Conservation (phyloP, 2,113 vertebrate species). For the Brachyhypopomus occidentalis region DNA sequence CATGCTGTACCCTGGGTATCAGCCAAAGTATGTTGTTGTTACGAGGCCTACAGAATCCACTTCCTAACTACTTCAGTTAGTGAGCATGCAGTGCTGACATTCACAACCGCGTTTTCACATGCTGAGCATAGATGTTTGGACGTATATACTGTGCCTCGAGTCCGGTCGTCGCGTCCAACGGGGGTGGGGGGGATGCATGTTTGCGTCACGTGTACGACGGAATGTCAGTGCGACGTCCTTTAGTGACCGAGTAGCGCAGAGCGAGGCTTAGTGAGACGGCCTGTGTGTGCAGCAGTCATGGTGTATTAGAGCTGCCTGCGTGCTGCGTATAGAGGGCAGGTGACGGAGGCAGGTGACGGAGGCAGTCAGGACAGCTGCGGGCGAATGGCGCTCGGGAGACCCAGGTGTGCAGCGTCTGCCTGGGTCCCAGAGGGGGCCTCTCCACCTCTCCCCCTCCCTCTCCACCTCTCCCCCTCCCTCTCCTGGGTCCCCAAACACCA, state of each 20-base stretch:
- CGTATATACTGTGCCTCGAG: too few relatives aligned
- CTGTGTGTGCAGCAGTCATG: not conserved
- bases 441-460: constrained; percentile 50
- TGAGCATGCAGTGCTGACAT: not conserved
- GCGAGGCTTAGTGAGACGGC: not conserved
- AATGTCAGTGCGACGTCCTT: too few relatives aligned
- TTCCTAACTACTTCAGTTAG: not conserved
- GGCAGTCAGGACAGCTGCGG: constrained; percentile 67
- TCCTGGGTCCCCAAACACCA: constrained; percentile 22
- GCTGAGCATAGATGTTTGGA: not conserved
- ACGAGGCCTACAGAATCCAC: not conserved
- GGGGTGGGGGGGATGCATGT: too few relatives aligned
- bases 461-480: constrained; percentile 18
- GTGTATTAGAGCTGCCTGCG: constrained; percentile 37
- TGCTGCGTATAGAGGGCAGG: not conserved
- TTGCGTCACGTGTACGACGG: too few relatives aligned
- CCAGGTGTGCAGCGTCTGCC: constrained; percentile 68
- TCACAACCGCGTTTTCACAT: not conserved
- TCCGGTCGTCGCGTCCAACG: too few relatives aligned
- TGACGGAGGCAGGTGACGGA: constrained; percentile 32
- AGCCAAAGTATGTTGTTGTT: not conserved
- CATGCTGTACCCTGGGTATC: not conserved
- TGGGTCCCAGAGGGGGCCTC: constrained; percentile 50
- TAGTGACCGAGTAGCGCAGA: too few relatives aligned
- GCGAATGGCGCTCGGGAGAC: constrained; percentile 60